Conservation (phyloP, 2,797 vertebrate genomes). For the Erithacus rubecula region DNA sequence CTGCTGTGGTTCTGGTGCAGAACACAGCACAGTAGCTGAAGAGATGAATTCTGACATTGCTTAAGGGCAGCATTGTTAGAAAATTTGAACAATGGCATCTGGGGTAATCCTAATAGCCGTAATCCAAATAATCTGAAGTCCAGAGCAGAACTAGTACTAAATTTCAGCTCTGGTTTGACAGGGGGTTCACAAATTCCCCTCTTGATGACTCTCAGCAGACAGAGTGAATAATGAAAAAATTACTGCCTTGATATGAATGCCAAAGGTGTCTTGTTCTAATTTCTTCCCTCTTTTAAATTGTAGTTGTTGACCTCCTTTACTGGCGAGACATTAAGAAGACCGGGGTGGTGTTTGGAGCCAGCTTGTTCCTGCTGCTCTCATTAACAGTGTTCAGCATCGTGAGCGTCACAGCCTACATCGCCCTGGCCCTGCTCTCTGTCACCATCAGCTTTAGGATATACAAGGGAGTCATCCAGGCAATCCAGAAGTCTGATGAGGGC, state of each 20-base stretch:
- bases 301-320: conserved; percentile 96
- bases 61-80: conserved; percentile 1
- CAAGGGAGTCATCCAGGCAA: conserved; percentile 94
- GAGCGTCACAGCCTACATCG: conserved; percentile 91
- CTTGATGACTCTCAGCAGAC: background rate
- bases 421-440: conserved; percentile 92
- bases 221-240: background rate
- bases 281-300: conserved; percentile 24
- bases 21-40: background rate
- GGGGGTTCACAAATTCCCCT: fast-evolving
- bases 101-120: background rate
- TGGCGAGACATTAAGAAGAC: conserved; percentile 96
- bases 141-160: background rate
- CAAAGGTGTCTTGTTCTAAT: conserved; percentile 51
- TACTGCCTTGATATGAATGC: background rate
- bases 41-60: conserved; percentile 28
- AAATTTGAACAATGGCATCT: background rate
- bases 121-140: background rate
- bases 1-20: background rate
- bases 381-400: conserved; percentile 95
- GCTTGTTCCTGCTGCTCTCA: conserved; percentile 91
- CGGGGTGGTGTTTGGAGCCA: conserved; percentile 90
- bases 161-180: background rate
- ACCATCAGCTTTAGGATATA: conserved; percentile 97
- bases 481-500: conserved; percentile 96